Conservation (phyloP, 1,140 invertebrate species). For the Hylaeus anthracinus region DNA sequence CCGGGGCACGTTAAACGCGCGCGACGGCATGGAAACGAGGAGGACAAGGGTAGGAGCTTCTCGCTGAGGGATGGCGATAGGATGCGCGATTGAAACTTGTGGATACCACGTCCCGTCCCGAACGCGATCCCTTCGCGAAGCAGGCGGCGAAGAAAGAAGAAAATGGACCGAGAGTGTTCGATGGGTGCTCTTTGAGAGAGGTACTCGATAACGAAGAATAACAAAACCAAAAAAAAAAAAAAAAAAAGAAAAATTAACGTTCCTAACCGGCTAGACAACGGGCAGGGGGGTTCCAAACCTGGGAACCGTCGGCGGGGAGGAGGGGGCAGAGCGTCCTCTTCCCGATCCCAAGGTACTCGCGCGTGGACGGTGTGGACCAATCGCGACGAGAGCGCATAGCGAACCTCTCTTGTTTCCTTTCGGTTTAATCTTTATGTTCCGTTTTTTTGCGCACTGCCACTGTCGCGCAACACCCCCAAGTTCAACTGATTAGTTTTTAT, state of each 20-base stretch:
- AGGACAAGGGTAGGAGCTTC: no score
- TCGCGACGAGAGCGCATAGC: conserved; percentile 21
- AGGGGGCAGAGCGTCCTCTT: conserved; percentile 1
- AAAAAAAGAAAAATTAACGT: conserved; percentile 40
- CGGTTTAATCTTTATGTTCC: conserved; percentile 18
- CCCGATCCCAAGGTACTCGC: conserved; percentile 21
- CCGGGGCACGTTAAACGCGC: conserved; percentile 70
- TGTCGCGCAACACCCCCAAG: conserved; percentile 29
- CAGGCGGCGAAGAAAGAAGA: background rate
- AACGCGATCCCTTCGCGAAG: background rate
- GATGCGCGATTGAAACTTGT: no score
- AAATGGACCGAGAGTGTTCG: conserved; percentile 21
- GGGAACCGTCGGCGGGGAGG: conserved; percentile 28
- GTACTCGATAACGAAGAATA: conserved; percentile 46
- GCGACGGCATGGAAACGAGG: no score
- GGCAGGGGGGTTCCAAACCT: conserved; percentile 34
- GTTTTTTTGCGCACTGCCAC: conserved; percentile 50
- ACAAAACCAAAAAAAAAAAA: no score
- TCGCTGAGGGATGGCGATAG: background rate
- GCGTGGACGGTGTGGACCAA: conserved; percentile 58
- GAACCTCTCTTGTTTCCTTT: conserved; percentile 23
- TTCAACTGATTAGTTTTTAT: conserved; percentile 74
- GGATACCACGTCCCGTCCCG: no score
- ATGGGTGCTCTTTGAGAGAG: conserved; percentile 40
- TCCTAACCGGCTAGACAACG: conserved; percentile 60